Conservation (phyloP, 2,888 invertebrate genomes). For the Ethmia dodecea region DNA sequence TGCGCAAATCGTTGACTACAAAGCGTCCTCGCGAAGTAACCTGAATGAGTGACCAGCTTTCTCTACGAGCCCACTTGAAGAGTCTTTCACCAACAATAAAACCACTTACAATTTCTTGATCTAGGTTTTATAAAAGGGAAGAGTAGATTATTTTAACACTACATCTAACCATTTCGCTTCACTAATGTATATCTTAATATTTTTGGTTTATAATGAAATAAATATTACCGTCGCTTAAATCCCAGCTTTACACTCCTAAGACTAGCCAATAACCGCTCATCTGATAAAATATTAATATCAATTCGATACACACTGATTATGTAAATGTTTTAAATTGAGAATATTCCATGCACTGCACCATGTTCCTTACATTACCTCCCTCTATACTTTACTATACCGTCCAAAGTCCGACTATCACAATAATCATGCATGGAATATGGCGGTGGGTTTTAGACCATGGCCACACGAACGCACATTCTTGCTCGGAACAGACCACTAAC, state of each 20-base stretch:
- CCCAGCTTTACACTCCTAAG: conserved; percentile 23
- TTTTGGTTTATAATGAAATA: conserved; percentile 44
- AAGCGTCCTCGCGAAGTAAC: too few relatives aligned
- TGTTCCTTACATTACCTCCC: conserved; percentile 21
- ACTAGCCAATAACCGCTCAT: conserved; percentile 31
- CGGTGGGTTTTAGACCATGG: conserved; percentile 8
- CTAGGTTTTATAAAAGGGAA: conserved; percentile 17
- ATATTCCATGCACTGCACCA: conserved; percentile 37
- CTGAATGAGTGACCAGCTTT: too few relatives aligned
- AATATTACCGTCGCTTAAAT: conserved; percentile 22
- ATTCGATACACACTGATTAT: conserved; percentile 30
- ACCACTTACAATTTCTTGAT: too few relatives aligned
- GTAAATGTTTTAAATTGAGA: conserved; percentile 20
- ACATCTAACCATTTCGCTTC: conserved; percentile 26
- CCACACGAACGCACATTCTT: conserved; percentile 8
- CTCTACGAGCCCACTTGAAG: too few relatives aligned
- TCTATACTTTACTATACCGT: not conserved
- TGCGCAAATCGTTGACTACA: conserved; percentile 14
- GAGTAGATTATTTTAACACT: conserved; percentile 20
- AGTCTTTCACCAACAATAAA: too few relatives aligned
- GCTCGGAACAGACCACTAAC: too few relatives aligned
- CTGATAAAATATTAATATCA: conserved; percentile 25
- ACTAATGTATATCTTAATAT: conserved; percentile 33
- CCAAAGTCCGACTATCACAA: conserved; percentile 23
- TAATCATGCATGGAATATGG: conserved; percentile 31